Evolutionary conservation across 2,113 vertebrate species (phyloP).

Genomic region (Eptesicus fuscus): DNA sequence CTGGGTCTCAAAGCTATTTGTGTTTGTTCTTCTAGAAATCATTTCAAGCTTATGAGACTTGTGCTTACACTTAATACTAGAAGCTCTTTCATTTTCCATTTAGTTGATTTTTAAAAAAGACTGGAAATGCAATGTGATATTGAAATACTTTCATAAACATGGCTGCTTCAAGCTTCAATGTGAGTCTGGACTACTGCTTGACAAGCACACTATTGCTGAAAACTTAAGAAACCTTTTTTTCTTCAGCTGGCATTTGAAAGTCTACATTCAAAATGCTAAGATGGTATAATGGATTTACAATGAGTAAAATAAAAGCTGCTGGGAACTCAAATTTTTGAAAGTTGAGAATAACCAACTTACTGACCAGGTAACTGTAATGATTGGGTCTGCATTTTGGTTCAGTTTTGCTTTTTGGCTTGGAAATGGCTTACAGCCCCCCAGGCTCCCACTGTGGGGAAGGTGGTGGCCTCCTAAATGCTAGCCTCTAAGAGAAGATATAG

Average conservation of each 20-base stretch:
- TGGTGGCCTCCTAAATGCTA: not conserved
- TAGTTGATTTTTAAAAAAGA: not conserved
- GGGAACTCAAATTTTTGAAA: not conserved
- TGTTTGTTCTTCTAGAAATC: slow-evolving; percentile 49
- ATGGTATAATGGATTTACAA: not conserved
- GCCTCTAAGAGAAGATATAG: not conserved
- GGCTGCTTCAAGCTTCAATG: not conserved
- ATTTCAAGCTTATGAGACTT: slow-evolving; percentile 44
- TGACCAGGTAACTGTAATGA: not conserved
- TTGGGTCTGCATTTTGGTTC: not conserved
- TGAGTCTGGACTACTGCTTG: not conserved
- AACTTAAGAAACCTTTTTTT: not conserved
- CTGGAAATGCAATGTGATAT: not conserved
- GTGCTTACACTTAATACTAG: slow-evolving; percentile 22
- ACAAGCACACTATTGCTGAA: not conserved
- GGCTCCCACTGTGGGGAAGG: not conserved
- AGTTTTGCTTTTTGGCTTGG: not conserved
- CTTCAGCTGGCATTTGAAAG: not conserved
- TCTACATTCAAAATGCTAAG: slow-evolving; percentile 3
- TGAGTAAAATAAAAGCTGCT: not conserved
- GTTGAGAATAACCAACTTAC: not conserved
- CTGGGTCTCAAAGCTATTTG: slow-evolving; percentile 23
- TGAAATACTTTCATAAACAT: slow-evolving; percentile 37
- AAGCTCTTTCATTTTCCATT: slow-evolving; percentile 39
- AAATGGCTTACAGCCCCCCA: not conserved